phyloP scores from a whole-genome alignment of 1,140 invertebrate species.

The Cydia splendana region DNA sequence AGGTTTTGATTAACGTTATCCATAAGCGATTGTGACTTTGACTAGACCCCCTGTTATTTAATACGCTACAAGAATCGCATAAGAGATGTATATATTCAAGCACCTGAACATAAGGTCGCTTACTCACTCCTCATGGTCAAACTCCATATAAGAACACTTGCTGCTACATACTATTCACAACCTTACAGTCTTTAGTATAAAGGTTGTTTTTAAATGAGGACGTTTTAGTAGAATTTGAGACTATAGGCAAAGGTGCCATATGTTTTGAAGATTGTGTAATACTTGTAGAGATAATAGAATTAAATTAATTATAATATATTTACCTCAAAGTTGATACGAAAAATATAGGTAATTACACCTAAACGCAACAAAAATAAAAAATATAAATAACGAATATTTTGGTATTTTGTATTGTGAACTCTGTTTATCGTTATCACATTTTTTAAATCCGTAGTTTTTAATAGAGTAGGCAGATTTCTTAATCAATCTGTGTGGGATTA shows the following conservation, averaged over 20 bases:
- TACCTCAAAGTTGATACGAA: not conserved
- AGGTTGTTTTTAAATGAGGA: not conserved
- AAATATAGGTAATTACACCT: not conserved
- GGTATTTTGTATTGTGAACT: no score
- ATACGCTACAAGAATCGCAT: not conserved
- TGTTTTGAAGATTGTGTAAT: not conserved
- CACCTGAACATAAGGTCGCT: conserved; percentile 23
- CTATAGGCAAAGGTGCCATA: conserved; percentile 5
- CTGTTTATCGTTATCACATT: no score
- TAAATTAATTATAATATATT: not conserved
- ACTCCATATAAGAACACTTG: conserved; percentile 9
- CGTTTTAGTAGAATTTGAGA: not conserved
- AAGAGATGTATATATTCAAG: not conserved
- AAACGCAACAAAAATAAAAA: no score
- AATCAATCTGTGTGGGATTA: no score
- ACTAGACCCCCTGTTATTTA: no score
- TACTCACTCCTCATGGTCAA: conserved; percentile 19
- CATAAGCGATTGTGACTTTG: no score
- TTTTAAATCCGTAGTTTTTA: no score
- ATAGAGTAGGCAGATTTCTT: no score
- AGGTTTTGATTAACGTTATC: no score
- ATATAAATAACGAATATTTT: no score
- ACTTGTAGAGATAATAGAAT: not conserved
- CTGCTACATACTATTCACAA: not conserved
- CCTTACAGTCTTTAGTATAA: not conserved